phyloP scores from a whole-genome alignment of 2,888 invertebrate species.

The Scaptomyza tumidula region DNA sequence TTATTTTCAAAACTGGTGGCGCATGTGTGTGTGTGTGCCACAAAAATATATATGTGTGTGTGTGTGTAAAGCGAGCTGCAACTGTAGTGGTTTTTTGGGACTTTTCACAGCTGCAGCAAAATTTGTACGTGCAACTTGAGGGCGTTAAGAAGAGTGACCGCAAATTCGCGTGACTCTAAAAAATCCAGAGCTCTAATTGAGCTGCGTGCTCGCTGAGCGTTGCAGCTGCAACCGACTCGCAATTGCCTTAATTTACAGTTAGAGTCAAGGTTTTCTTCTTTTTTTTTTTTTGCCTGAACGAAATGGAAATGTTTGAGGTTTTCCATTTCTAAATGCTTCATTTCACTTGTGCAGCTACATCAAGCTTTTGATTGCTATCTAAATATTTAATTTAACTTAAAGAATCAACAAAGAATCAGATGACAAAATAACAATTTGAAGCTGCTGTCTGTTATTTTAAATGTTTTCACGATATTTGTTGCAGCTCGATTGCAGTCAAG shows the following conservation, averaged over 20 bases:
- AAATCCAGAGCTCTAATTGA: not conserved
- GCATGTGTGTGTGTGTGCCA: constrained; percentile 5
- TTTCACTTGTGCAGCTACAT: not conserved
- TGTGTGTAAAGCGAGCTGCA: not conserved
- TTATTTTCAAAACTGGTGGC: constrained; percentile 62
- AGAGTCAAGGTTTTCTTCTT: not conserved
- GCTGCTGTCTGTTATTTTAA: not conserved
- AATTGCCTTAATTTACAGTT: constrained; percentile 5
- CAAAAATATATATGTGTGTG: not conserved
- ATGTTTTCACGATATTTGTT: not conserved
- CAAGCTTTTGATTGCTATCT: not conserved
- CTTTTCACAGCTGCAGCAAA: not conserved
- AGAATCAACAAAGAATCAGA: not conserved
- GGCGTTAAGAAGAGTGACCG: constrained; percentile 16
- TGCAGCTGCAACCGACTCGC: not conserved
- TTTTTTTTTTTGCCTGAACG: too few species aligned
- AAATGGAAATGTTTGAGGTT: not conserved
- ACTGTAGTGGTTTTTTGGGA: not conserved
- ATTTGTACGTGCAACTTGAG: constrained; percentile 21
- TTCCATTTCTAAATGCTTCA: not conserved
- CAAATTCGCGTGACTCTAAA: constrained; percentile 15
- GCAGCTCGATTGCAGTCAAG: not conserved
- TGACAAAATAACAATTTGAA: not conserved
- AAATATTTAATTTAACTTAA: not conserved
- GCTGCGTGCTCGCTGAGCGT: constrained; percentile 1